Conservation (phyloP, 2,888 invertebrate species). For the Ectobius pallidus region DNA sequence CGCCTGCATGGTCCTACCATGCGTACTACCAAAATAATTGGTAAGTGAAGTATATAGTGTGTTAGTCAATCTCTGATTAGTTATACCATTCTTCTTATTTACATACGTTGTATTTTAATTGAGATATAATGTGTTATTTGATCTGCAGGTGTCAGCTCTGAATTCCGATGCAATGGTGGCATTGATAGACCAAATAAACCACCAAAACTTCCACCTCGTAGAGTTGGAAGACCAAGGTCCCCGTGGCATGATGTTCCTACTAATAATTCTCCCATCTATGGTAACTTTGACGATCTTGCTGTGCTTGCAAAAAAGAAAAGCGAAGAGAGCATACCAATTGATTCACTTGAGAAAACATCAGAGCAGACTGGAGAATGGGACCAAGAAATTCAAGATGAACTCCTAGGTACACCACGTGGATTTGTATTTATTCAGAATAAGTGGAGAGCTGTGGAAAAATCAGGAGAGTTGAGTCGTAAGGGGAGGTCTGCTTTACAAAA, state of each 20-base stretch:
- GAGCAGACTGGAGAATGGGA: constrained; percentile 11
- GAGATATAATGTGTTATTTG: no score
- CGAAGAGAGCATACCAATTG: neutral
- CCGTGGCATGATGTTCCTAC: constrained; percentile 51
- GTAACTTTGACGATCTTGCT: constrained; percentile 25
- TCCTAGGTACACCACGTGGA: constrained; percentile 40
- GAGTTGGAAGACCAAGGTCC: constrained; percentile 40
- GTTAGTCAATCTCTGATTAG: no score
- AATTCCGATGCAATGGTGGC: neutral
- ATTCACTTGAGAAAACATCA: neutral
- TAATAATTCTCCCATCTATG: constrained; percentile 47
- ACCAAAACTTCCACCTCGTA: constrained; percentile 36
- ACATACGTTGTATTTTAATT: no score
- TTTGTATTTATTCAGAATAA: constrained; percentile 36
- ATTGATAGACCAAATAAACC: constrained; percentile 16
- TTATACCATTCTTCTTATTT: no score
- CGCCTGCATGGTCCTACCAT: no score
- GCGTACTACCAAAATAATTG: no score
- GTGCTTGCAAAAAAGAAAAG: neutral
- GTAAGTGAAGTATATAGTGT: no score
- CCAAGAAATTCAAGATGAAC: constrained; percentile 30
- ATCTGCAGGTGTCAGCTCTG: neutral
- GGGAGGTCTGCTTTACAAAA: neutral
- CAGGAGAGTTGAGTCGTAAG: constrained; percentile 19
- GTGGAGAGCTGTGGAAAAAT: constrained; percentile 35